Conservation (phyloP, 2,797 vertebrate genomes). For the Prionace glauca region DNA sequence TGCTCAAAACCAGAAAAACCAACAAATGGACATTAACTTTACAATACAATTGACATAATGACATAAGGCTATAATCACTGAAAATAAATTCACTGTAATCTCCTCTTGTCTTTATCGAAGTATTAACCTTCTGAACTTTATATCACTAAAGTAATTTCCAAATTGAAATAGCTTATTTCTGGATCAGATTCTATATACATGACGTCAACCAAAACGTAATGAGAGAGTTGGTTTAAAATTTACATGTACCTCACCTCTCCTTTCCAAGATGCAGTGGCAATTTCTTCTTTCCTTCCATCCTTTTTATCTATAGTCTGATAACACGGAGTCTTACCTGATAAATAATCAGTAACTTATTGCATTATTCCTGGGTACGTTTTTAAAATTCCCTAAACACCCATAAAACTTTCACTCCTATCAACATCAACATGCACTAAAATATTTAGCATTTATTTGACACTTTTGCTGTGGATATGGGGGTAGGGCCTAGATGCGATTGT, state of each 20-base stretch:
- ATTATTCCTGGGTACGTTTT: neutral
- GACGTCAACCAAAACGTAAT: neutral
- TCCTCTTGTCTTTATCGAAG: neutral
- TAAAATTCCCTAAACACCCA: neutral
- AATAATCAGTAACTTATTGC: neutral
- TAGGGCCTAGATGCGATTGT: no score
- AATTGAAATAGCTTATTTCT: neutral
- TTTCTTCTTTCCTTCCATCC: no score
- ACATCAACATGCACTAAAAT: neutral
- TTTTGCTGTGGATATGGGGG: neutral
- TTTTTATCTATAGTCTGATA: neutral
- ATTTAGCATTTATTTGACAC: neutral
- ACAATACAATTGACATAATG: neutral
- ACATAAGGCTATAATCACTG: no score
- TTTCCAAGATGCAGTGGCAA: neutral
- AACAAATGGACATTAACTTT: neutral
- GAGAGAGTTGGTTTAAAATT: neutral
- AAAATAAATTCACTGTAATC: neutral
- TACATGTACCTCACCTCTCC: neutral
- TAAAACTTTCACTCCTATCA: neutral
- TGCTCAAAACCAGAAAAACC: neutral
- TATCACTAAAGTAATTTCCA: neutral
- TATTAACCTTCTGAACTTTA: neutral
- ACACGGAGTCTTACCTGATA: neutral
- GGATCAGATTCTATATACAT: neutral